Evolutionary conservation across 2,113 vertebrate species (phyloP).

Genomic region (Pan troglodytes): NHGRI_mPanTro3-v2.1_pri NC_072398.2:112323501-112324000

Average conservation of each 20-base stretch:
- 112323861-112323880: conserved; percentile 30
- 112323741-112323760: too few species aligned
- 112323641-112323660: too few species aligned
- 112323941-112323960: neutral
- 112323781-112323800: conserved; percentile 41
- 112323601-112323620: too few species aligned
- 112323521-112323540: neutral
- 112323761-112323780: neutral
- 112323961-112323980: neutral
- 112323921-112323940: conserved; percentile 9
- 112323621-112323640: too few species aligned
- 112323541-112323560: conserved; percentile 51
- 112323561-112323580: neutral
- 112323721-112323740: too few species aligned
- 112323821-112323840: neutral
- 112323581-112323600: too few species aligned
- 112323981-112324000: neutral
- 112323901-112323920: neutral
- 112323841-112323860: conserved; percentile 40
- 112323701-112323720: too few species aligned
- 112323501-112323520: conserved; percentile 41
- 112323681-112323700: too few species aligned
- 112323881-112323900: conserved; percentile 22
- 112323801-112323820: conserved; percentile 11
- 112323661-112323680: too few species aligned